Conservation (phyloP, 2,797 vertebrate genomes). For the Spheniscus humboldti region DNA sequence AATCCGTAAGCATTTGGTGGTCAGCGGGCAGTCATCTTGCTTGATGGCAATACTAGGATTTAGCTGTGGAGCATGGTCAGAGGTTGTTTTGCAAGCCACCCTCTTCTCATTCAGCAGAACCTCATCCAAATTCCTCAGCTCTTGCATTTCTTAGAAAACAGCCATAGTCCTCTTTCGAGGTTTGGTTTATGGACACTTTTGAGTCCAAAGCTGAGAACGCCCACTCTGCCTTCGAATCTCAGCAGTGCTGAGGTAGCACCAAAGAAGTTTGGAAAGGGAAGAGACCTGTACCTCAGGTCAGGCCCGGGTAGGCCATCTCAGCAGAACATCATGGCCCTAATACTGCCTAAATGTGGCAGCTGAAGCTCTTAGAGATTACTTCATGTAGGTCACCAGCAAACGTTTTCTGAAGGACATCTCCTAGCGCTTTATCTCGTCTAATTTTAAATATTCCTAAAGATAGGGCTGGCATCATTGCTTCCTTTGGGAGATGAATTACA, state of each 20-base stretch:
- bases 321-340: background rate
- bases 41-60: background rate
- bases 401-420: background rate
- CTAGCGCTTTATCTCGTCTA: background rate
- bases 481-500: background rate
- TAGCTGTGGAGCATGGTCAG: background rate
- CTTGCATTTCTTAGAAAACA: background rate
- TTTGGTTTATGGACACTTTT: background rate
- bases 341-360: background rate
- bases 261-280: background rate
- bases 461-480: background rate
- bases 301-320: background rate
- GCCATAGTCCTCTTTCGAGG: background rate
- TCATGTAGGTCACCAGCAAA: background rate
- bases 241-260: background rate
- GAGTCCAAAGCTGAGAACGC: background rate
- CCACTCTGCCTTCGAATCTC: background rate
- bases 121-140: background rate
- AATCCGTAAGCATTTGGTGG: background rate
- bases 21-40: background rate
- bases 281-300: too few species aligned
- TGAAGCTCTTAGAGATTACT: background rate
- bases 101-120: background rate
- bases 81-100: background rate
- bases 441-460: slow-evolving; percentile 13